Percentiles rank a stretch among this genome's conserved stretches.
Evolutionary conservation across 2,113 vertebrate genomes (phyloP).

Genomic region (Cavia porcellus): DNA sequence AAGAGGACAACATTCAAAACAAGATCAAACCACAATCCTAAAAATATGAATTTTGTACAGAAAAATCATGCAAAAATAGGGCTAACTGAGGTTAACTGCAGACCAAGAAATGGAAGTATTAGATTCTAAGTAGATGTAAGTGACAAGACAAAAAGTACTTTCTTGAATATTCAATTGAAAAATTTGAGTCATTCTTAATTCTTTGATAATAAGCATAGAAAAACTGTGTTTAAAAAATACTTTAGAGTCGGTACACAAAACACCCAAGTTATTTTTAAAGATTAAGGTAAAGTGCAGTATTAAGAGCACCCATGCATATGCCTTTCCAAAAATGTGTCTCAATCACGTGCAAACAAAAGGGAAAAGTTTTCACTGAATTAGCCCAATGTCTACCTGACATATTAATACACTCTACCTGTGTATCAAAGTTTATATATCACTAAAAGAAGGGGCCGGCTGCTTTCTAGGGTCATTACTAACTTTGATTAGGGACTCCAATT

Average conservation of each 20-base stretch:
- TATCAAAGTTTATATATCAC: background rate
- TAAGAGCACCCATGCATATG: background rate
- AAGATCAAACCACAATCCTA: conserved; percentile 52
- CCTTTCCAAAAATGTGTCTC: background rate
- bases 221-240: background rate
- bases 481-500: background rate
- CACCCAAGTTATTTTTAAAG: background rate
- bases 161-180: conserved; percentile 9
- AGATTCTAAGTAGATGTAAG: background rate
- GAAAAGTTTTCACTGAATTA: background rate
- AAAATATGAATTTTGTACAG: conserved; percentile 31
- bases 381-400: background rate
- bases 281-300: background rate
- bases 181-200: background rate
- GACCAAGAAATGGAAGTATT: conserved; percentile 13
- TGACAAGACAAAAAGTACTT: background rate
- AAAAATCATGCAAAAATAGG: conserved; percentile 53
- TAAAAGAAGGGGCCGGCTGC: background rate
- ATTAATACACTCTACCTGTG: background rate
- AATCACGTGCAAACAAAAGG: background rate
- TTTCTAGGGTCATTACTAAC: background rate
- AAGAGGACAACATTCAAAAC: conserved; percentile 43
- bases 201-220: background rate
- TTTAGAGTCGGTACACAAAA: conserved; percentile 9
- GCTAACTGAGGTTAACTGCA: conserved; percentile 19